These are phyloP conservation scores for Percopsis omiscomaycus DNA, from an alignment of 2,797 vertebrate species.

Conservation along the genomic window DNA sequence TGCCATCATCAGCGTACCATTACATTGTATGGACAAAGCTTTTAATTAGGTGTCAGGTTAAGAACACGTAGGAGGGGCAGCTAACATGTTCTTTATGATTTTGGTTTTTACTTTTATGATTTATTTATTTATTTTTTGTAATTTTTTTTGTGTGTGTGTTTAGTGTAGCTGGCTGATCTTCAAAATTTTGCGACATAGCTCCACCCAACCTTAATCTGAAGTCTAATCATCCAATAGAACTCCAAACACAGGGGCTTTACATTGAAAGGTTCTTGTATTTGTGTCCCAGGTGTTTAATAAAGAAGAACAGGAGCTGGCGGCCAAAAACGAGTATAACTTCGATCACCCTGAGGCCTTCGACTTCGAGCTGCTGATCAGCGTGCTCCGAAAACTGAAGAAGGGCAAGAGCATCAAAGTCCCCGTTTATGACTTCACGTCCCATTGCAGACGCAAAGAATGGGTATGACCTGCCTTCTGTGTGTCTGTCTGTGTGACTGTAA, in stretches of 20 bases:
- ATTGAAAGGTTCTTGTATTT: background rate
- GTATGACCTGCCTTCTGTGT: constrained; percentile 57
- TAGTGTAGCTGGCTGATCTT: too few species aligned
- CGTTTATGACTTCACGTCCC: constrained; percentile 85
- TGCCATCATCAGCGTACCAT: too few species aligned
- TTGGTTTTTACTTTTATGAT: too few species aligned
- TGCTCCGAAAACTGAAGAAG: constrained; percentile 88
- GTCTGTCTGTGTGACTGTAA: constrained; percentile 2
- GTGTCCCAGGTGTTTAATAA: constrained; percentile 80
- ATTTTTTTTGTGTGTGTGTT: too few species aligned
- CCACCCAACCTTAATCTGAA: too few species aligned
- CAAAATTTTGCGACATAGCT: too few species aligned
- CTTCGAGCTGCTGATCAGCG: constrained; percentile 84
- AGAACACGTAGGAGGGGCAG: too few species aligned
- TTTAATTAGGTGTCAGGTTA: too few species aligned
- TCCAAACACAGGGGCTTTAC: background rate
- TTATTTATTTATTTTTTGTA: too few species aligned
- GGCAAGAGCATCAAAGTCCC: constrained; percentile 91
- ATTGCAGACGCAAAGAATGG: constrained; percentile 88
- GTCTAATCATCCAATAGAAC: too few species aligned
- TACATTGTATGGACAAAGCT: too few species aligned
- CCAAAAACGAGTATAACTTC: constrained; percentile 87
- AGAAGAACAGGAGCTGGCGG: constrained; percentile 83
- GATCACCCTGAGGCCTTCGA: constrained; percentile 91
- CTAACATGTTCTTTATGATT: too few species aligned